These are phyloP conservation scores for Lucilia cuprina DNA, from an alignment of 1,140 invertebrate genomes.

Conservation along the genomic window DNA sequence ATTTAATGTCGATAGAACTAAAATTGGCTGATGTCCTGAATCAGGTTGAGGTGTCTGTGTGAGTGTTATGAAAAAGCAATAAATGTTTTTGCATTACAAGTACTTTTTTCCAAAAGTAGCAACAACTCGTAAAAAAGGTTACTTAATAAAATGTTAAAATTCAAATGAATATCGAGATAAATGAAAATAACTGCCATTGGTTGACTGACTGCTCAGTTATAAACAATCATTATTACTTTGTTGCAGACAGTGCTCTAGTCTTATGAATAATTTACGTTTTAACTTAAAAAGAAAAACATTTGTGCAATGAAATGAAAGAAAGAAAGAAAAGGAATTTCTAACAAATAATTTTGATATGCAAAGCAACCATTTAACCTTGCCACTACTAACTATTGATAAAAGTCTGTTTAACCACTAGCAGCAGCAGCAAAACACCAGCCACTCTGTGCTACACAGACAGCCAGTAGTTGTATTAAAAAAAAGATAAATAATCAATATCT, in stretches of 20 bases:
- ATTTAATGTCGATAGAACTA: no score
- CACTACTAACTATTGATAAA: neutral
- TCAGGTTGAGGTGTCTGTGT: no score
- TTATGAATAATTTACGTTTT: constrained; percentile 23
- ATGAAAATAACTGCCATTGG: neutral
- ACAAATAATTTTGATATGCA: neutral
- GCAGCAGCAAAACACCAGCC: neutral
- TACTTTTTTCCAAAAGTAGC: no score
- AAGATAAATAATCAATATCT: constrained; percentile 30
- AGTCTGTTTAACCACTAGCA: neutral
- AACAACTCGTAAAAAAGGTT: no score
- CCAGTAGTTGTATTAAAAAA: neutral
- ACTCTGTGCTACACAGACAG: neutral
- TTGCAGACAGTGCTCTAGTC: neutral
- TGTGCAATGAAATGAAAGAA: neutral
- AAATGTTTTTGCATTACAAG: no score
- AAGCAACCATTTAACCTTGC: neutral
- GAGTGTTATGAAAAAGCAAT: no score
- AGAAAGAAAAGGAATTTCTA: neutral
- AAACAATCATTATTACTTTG: neutral
- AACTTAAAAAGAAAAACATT: neutral
- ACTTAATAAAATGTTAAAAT: no score
- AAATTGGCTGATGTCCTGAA: no score
- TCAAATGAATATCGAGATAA: no score
- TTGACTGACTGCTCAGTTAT: neutral